Evolutionary conservation across 2,888 invertebrate genomes (phyloP), one percentile per base, ranked within the genome.

Genomic region (Andrena marginata): DNA sequence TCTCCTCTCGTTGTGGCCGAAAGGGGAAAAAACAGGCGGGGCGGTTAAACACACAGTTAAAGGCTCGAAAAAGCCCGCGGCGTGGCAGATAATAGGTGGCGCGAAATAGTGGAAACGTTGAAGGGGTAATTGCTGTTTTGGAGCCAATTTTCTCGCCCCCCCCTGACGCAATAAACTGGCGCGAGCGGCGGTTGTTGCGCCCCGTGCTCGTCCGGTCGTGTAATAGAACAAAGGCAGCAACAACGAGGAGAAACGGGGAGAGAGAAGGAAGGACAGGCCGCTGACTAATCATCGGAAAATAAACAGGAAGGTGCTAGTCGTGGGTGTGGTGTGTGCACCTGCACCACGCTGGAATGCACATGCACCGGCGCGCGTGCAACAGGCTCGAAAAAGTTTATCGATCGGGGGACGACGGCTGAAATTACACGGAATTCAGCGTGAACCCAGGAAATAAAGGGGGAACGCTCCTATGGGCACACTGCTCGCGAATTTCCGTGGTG

Each of bases 241-340:
- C 42, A 16, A 42, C 42, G 13, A 0, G 13, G 42, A 13, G 42
- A 77, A 48, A 56, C 13, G 31, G 31, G 8, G 31, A 20, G 20
- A 62, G 26, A 33, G n/a, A 35, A 42, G 16, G 33, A 13, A 10
- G 16, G 69, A 56, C 10, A 42, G 56, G 29, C 31, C 51, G 35
- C 62, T 77, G 87, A 84, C 84, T 85, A 85, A 87, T 87, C 85
- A 76, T 87, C 51, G 81, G 79, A 77, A 87, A 87, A 87, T 82
- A 85, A 87, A 84, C 87, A 87, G 85, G 79, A 87, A 87, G 81
- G 85, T 82, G 86, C 48, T 56, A 62, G 82, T 26, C 35, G 75
- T 77, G 80, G 86, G 87, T 51, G 85, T 77, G 78, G 72, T 80
- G 72, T 80, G 72, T 81, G 73, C 87, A 87, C 87, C 87, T 87